A percentile compares a stretch with the other conserved stretches of the same genome.
Conservation (phyloP, 2,888 invertebrate genomes). For the Apamea anceps region DNA sequence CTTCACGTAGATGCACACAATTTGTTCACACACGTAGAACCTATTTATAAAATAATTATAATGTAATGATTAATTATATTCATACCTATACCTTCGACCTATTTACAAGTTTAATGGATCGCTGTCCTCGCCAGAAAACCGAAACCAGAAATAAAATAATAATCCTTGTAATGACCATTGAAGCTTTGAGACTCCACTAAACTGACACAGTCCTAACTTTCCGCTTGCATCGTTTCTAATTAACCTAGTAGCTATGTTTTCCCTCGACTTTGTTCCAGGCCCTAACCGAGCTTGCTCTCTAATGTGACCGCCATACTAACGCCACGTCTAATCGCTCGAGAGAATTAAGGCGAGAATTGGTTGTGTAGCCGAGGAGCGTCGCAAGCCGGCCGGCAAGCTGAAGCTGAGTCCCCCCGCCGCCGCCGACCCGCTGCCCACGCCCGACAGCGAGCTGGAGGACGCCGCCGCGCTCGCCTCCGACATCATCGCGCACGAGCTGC, state of each 20-base stretch:
- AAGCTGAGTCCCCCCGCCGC: conserved; percentile 83
- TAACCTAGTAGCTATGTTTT: conserved; percentile 89
- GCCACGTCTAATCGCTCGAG: conserved; percentile 88
- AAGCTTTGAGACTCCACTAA: conserved; percentile 79
- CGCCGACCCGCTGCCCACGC: conserved; percentile 85
- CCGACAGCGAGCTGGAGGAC: conserved; percentile 89
- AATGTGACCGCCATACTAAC: conserved; percentile 91
- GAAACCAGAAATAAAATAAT: conserved; percentile 74
- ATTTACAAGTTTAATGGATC: conserved; percentile 36
- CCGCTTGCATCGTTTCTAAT: conserved; percentile 87
- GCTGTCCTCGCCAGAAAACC: conserved; percentile 45
- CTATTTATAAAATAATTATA: conserved; percentile 26
- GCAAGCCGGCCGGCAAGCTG: conserved; percentile 86
- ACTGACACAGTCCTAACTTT: conserved; percentile 84
- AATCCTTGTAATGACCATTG: conserved; percentile 84
- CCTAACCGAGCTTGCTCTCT: conserved; percentile 91
- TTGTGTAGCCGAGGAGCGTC: conserved; percentile 90
- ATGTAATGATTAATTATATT: conserved; percentile 23
- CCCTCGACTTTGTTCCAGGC: conserved; percentile 91
- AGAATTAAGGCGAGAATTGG: conserved; percentile 88
- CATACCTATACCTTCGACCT: conserved; percentile 35
- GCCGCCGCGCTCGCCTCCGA: conserved; percentile 86
- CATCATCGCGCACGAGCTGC: conserved; percentile 88
- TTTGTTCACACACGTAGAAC: conserved; percentile 42
- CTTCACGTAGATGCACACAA: conserved; percentile 56